Base-by-base conservation (phyloP, 1,140 invertebrate genomes). In the Bombus pyrosoma region DNA sequence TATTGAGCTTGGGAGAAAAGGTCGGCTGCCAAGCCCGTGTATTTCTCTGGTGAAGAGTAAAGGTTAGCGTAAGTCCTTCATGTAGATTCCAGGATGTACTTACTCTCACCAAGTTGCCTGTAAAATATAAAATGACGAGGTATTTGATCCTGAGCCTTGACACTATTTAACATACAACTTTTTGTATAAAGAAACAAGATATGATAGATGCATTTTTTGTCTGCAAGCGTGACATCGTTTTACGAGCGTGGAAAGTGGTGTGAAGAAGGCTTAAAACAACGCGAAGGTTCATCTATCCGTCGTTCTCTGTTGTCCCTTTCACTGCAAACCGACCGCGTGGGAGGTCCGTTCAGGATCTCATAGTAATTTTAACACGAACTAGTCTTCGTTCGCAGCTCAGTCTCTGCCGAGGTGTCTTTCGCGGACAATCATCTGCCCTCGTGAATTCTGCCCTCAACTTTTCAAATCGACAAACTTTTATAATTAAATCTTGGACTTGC, bases 231-330 rank as follows among this genome's bases (percentile, higher is more conserved):
- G 83, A 85, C 83, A 89, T 89, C 69, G 69, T 89, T 89, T 79
- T n/a, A 32, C 62, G 68, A 66, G 15, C 57, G 43, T 73, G 41
- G 68, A 73, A 32, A 41, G 64, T 86, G 71, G 68, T 81, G 88
- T 87, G 88, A 87, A 83, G 81, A 47, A 47, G 41, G 75, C 89
- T 87, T 87, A 81, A 83, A 73, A 64, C 34, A 64, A 87, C 81
- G 86, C 83, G 66, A 90, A 87, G 89, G 87, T 92, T 91, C 89
- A 88, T 89, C 86, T 91, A 90, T 91, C 73, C 86, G 80, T 87
- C 85, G 91, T 81, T 90, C 88, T 86, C 83, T 79, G 91, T 92
- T 91, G 89, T 93, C 91, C 93, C 92, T 93, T 93, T 93, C 92
- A 93, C 92, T 92, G 86, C 72, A 82, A 90, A 91, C 85, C 84